phyloP scores from a whole-genome alignment of 2,113 vertebrate species.

The Tonatia bakeri region DNA sequence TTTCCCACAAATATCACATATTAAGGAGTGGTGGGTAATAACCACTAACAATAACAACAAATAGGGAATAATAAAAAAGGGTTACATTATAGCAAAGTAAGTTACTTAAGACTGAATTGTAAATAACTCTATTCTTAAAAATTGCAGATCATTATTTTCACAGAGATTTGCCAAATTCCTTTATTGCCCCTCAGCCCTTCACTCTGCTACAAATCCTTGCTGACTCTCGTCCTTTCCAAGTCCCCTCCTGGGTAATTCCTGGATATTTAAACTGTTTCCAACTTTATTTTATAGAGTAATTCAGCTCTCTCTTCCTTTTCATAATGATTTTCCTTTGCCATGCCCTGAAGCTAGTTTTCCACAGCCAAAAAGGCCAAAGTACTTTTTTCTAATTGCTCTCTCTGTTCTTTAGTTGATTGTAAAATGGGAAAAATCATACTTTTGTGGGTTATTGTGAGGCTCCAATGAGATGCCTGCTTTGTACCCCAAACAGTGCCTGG shows the following conservation, averaged over 20 bases:
- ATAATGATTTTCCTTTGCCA: background rate
- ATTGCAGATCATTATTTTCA: background rate
- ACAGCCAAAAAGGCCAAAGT: background rate
- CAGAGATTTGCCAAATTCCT: background rate
- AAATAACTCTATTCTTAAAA: conserved; percentile 6
- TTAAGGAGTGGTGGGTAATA: background rate
- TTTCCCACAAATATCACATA: background rate
- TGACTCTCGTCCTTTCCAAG: background rate
- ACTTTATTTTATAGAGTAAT: background rate
- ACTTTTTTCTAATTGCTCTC: background rate
- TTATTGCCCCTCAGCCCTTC: background rate
- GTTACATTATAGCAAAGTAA: background rate
- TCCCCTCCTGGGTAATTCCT: background rate
- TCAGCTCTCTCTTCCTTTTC: background rate
- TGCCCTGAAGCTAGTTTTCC: background rate
- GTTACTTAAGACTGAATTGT: background rate
- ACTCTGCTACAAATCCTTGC: background rate
- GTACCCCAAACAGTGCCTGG: background rate
- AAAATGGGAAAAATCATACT: background rate
- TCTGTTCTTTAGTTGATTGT: background rate
- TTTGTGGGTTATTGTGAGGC: background rate
- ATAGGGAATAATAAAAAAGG: background rate
- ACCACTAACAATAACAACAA: background rate
- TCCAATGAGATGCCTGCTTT: background rate
- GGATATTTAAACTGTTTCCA: background rate